These are phyloP conservation scores for Parasteatoda lunata DNA, from an alignment of 2,888 invertebrate species.

Conservation along the genomic window DNA sequence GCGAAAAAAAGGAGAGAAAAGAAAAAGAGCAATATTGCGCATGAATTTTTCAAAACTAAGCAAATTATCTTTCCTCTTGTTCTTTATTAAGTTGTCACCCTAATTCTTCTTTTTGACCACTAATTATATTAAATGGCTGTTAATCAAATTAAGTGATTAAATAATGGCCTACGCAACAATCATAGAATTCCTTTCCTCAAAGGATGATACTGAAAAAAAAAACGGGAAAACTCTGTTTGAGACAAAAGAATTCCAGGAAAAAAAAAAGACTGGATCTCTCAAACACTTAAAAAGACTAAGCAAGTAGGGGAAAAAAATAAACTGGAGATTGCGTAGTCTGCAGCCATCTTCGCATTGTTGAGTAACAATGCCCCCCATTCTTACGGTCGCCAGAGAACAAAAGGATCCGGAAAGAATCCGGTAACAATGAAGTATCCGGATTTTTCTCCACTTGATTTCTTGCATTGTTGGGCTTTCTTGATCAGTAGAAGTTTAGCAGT, in stretches of 20 bases:
- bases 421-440: slow-evolving; percentile 31
- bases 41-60: background rate
- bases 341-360: slow-evolving; percentile 27
- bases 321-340: background rate
- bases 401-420: slow-evolving; percentile 21
- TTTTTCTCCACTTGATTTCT: slow-evolving; percentile 5
- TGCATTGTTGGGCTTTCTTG: background rate
- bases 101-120: background rate
- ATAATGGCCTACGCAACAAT: background rate
- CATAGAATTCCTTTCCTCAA: background rate
- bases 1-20: too few relatives aligned
- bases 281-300: background rate
- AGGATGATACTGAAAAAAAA: background rate
- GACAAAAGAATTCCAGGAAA: background rate
- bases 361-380: slow-evolving; percentile 47
- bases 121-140: slow-evolving; percentile 3
- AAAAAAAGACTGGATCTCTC: background rate
- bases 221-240: background rate
- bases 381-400: slow-evolving; percentile 45
- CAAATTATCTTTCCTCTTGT: background rate
- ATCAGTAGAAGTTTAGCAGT: background rate
- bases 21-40: too few relatives aligned
- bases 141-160: slow-evolving; percentile 1
- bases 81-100: background rate
- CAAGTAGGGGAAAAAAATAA: background rate